Evolutionary conservation across 1,140 invertebrate species (phyloP), one percentile per base, ranked within the genome.

Genomic region (Cydia fagiglandana): DNA sequence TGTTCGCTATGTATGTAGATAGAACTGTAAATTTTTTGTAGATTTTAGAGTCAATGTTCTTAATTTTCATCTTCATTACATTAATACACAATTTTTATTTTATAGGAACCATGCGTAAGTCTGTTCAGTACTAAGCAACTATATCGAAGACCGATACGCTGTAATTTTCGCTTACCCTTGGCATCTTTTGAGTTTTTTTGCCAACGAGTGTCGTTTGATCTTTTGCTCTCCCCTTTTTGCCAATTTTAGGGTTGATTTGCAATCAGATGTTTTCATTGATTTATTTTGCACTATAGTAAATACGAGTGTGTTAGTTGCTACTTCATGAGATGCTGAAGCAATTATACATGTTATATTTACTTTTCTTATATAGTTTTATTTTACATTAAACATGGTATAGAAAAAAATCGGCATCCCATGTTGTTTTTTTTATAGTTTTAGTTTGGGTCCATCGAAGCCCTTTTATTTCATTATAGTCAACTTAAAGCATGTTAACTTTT

Each of bases 91-190:
- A 84, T 90, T 91, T 83, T 91, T 87, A 90, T 90, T 89, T 91
- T 92, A 90, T 91, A 92, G 91, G 91, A 92, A 92, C 86, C 91
- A 92, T 88, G 91, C 88, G 91, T 92, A 92, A 92, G 89, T 92
- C 76, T 80, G 83, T 81, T 79, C 82, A 89, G 76, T 88, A 86
- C 83, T 91, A 88, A 86, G 88, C 89, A 88, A 88, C 85, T 79
- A 79, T 76, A 78, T 81, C 74, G 76, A 84, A 79, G 79, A 81
- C 79, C 77, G 80, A 76, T 75, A 78, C 75, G 89, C 91, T 91
- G 91, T 91, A 92, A 88, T 91, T 68, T 86, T 92, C 91, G 75
- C 66, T 80, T 74, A 76, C 79, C 83, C 78, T 86, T 83, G 83
- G 86, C 80, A 76, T 28, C 47, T 77, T 83, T 80, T 76, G 70